These are phyloP conservation scores for Oncorhynchus gorbuscha DNA, from an alignment of 2,113 vertebrate species.

Conservation along the genomic window DNA sequence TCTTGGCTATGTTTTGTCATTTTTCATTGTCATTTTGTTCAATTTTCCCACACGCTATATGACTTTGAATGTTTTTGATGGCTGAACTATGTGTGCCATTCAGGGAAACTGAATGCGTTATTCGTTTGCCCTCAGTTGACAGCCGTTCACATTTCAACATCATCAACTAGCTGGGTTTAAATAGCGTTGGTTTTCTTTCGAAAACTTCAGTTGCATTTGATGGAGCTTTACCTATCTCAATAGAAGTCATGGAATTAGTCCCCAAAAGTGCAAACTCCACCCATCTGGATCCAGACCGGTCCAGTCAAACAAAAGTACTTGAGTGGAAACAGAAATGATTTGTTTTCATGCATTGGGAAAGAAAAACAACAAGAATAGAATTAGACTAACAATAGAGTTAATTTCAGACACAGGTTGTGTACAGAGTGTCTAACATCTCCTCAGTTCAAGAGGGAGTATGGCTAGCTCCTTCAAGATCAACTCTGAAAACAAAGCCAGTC, in stretches of 20 bases:
- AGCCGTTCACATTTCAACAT: not conserved
- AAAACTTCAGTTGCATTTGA: too few relatives aligned
- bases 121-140: not conserved
- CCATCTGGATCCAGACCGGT: too few relatives aligned
- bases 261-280: too few relatives aligned
- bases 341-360: not conserved
- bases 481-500: not conserved
- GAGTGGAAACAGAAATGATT: too few relatives aligned
- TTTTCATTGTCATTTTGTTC: not conserved
- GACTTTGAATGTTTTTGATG: not conserved
- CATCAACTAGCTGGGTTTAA: not conserved
- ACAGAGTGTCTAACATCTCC: not conserved
- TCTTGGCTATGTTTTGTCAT: not conserved
- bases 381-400: not conserved
- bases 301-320: too few relatives aligned
- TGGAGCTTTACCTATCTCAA: not conserved
- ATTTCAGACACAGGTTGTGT: not conserved
- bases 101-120: not conserved
- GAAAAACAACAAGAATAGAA: not conserved
- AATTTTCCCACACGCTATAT: not conserved
- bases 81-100: not conserved
- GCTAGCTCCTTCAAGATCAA: not conserved
- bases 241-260: not conserved
- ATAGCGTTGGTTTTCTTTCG: too few relatives aligned
- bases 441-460: not conserved